phyloP scores from a whole-genome alignment of 2,113 vertebrate species.

The Podilymbus podiceps region DNA sequence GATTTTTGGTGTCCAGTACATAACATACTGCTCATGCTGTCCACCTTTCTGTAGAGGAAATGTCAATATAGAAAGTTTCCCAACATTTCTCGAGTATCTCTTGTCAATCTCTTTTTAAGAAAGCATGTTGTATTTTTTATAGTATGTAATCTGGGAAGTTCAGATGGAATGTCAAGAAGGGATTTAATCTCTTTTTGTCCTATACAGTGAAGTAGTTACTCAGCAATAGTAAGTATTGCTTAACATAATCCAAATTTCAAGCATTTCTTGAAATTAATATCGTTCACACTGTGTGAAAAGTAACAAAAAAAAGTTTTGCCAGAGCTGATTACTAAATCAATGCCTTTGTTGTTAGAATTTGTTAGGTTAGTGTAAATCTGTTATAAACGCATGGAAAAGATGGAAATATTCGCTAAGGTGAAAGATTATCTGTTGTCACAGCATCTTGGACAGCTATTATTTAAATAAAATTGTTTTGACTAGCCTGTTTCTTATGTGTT shows the following conservation, averaged over 20 bases:
- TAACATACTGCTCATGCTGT: neutral
- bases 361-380: neutral
- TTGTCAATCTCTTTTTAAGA: neutral
- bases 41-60: neutral
- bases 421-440: neutral
- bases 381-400: neutral
- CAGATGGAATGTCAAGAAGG: neutral
- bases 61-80: neutral
- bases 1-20: neutral
- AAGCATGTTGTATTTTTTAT: neutral
- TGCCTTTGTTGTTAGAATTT: neutral
- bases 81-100: neutral
- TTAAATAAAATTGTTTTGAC: neutral
- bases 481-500: neutral
- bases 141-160: neutral
- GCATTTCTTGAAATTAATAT: neutral
- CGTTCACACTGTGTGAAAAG: neutral
- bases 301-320: neutral
- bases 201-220: neutral
- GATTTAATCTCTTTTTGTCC: neutral
- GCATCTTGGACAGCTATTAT: neutral
- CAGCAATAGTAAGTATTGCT: neutral
- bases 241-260: neutral
- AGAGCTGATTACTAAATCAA: neutral
- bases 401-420: neutral